Base-by-base conservation (phyloP, 92 coral and sea anemone genomes). In the Galaxea fascicularis region DNA sequence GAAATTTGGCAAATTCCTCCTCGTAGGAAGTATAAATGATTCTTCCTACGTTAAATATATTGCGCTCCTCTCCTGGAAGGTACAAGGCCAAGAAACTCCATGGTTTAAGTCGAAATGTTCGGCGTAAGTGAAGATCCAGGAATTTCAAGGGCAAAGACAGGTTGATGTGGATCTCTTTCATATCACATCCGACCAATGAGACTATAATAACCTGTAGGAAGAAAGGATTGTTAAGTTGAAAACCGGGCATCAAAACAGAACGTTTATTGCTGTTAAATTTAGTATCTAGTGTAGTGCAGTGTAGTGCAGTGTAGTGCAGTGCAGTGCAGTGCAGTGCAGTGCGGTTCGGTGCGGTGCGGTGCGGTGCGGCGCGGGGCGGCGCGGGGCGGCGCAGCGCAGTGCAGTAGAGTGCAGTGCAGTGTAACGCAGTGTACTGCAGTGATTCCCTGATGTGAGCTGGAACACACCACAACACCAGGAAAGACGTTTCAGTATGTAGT, bases 91-190 rank as follows among this genome's bases (percentile, higher is more conserved):
- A 63, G 29, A 90, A 81, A 58, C 80, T 60, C 77, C 87, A 86
- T 4, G 90, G 87, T 25, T 82, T 73, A 20, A 90, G 90, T 35
- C 77, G 84, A 68, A 86, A 90, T 1, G 54, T 76, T 41, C 76
- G 79, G 30, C 93, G 93, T 15, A 90, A 49, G 65, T 83, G 87
- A 4, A 67, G 35, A 73, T 90, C 93, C 27, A 90, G 80, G 46
- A 54, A 73, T 47, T 20, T 52, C 11, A 90, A 77, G 16, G 88
- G 79, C 39, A 85, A 83, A 63, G 73, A 79, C 47, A 80, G 28
- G 76, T 70, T 86, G 7, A 90, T 46, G 26, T 18, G 80, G 22
- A 86, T 59, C 53, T 86, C 93, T 63, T 81, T 86, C 65, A 82
- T 77, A 26, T 66, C 74, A 30, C 22, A 81, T 57, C 90, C 90